Evolutionary conservation across 2,113 vertebrate genomes (phyloP), one percentile per base, ranked within the genome.

Genomic region (Crotophaga sulcirostris): DNA sequence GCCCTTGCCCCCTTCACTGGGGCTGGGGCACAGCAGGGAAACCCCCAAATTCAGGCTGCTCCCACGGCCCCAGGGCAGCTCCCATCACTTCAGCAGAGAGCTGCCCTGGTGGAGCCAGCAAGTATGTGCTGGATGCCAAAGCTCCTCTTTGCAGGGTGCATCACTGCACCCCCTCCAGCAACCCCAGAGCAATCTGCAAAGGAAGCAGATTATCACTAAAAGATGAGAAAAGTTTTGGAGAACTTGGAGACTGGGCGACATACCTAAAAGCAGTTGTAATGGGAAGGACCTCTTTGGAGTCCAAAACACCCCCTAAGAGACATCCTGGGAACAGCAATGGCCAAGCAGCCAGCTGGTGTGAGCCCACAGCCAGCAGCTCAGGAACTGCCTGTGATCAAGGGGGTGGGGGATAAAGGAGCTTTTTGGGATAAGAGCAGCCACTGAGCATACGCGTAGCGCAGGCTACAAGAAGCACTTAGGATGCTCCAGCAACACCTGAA

Each of bases 341-440:
- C 54, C 69, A 63, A 31, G 38, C 51, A 86, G 7, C 10, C 51
- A 70, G 28, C 34, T 60, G 62, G 20, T 63, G 54, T n/a, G 28
- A 60, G 54, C 49, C 29, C 49, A 66, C 0, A 0, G 44, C 25
- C 76, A 69, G 79, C 0, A 1, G 31, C 28, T 83, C 0, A 0
- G 77, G 28, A 74, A 20, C 47, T 49, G 58, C 20, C 44, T 72
- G 60, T 0, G 0, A 51, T 42, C 1, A 2, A 69, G 38, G 40
- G 8, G 66, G 25, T n/a, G 67, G 21, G 15, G 23, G 34, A 19
- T 49, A 82, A 73, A 66, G 1, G 28, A 83, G n/a, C 3, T 74
- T 76, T 91, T 58, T 5, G 82, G 59, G 36, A 62, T 23, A 73
- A 47, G 36, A 77, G 16, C 52, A 67, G 77, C 11, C 16, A 28